Percentiles rank a stretch among this genome's conserved stretches.
phyloP scores from a whole-genome alignment of 2,113 vertebrate genomes.

The Heterotilapia buettikoferi region DNA sequence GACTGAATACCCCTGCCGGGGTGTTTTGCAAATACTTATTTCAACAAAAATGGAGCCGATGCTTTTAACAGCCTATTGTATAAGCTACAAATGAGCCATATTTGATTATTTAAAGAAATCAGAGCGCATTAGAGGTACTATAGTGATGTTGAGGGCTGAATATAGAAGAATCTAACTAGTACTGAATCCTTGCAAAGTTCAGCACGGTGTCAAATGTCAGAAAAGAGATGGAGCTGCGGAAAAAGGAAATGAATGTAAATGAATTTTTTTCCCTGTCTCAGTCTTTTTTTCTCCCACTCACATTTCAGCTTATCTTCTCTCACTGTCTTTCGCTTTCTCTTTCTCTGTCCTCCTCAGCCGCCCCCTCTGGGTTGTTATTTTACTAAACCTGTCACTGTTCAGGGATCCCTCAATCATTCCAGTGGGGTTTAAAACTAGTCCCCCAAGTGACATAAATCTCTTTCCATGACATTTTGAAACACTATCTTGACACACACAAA shows the following conservation, averaged over 20 bases:
- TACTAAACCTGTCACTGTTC: conserved; percentile 43
- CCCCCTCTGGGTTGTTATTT: conserved; percentile 35
- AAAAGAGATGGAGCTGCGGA: conserved; percentile 5
- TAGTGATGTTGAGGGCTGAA: not conserved
- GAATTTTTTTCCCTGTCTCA: conserved; percentile 1
- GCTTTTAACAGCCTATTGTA: not conserved
- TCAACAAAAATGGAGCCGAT: not conserved
- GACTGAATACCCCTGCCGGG: not conserved
- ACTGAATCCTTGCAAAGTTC: not conserved
- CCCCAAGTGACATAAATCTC: conserved; percentile 5
- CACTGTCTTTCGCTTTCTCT: not conserved
- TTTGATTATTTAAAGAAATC: not conserved
- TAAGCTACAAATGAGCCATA: not conserved
- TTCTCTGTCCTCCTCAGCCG: not conserved
- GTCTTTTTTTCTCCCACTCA: conserved; percentile 10
- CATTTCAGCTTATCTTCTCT: conserved; percentile 11
- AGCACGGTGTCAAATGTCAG: not conserved
- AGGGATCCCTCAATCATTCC: conserved; percentile 40
- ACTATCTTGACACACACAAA: not conserved
- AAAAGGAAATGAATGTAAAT: conserved; percentile 41
- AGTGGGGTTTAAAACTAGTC: conserved; percentile 13
- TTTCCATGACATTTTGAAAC: conserved; percentile 23
- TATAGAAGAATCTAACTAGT: not conserved
- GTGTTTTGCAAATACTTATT: not conserved
- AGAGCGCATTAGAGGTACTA: not conserved